Conservation (phyloP, 1,140 invertebrate genomes). For the Calliopsis andreniformis region DNA sequence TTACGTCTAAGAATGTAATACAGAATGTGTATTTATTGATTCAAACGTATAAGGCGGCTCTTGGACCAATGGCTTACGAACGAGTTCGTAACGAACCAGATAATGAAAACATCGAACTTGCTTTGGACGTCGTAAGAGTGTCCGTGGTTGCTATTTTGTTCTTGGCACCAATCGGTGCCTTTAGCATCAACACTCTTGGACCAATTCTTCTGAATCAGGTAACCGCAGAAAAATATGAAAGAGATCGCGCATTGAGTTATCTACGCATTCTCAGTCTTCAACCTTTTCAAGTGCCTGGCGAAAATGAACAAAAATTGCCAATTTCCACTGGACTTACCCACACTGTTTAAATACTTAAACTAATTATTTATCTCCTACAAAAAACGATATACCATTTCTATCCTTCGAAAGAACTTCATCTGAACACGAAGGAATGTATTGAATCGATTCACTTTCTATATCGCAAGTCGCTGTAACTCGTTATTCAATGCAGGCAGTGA, state of each 20-base stretch:
- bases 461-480: too few species aligned
- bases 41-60: conserved; percentile 67
- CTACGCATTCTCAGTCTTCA: conserved; percentile 68
- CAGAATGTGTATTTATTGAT: not conserved
- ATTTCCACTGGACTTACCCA: too few species aligned
- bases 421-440: too few species aligned
- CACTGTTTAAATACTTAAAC: too few species aligned
- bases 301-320: too few species aligned
- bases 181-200: conserved; percentile 72
- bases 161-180: conserved; percentile 73
- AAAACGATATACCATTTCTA: too few species aligned
- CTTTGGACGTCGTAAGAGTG: conserved; percentile 71
- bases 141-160: conserved; percentile 74
- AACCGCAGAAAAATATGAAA: conserved; percentile 64
- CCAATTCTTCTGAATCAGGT: conserved; percentile 72
- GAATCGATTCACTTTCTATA: too few species aligned
- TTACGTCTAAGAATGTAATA: too few species aligned
- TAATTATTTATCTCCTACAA: too few species aligned
- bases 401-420: too few species aligned
- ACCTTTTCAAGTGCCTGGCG: conserved; percentile 59
- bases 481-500: too few species aligned
- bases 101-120: conserved; percentile 63
- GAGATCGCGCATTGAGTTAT: conserved; percentile 69
- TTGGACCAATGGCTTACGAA: conserved; percentile 75
- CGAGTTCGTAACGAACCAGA: conserved; percentile 59